A percentile compares a stretch with the other conserved stretches of the same genome.
These are phyloP conservation scores for Fragum fragum DNA, from an alignment of 2,888 invertebrate genomes.

Conservation along the genomic window DNA sequence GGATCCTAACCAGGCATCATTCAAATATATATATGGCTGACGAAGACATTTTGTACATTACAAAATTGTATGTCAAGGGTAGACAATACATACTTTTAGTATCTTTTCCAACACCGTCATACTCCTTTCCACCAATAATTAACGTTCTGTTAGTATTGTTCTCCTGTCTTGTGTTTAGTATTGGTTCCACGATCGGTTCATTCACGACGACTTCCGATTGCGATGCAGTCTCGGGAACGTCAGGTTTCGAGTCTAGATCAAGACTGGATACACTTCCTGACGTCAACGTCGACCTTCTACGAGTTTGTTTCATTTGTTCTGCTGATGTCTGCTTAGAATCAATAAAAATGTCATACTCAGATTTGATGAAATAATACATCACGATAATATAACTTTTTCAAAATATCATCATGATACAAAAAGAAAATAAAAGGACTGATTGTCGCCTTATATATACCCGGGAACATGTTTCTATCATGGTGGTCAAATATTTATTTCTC, in stretches of 20 bases:
- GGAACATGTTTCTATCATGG: too few species aligned
- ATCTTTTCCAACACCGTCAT: constrained; percentile 60
- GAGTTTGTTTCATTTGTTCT: neutral
- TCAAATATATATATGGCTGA: too few species aligned
- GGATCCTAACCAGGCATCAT: too few species aligned
- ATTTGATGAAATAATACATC: too few species aligned
- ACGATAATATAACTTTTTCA: too few species aligned
- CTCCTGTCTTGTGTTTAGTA: neutral
- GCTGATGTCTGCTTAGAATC: neutral
- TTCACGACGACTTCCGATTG: constrained; percentile 16
- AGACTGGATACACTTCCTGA: constrained; percentile 43
- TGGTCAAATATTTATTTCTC: too few species aligned
- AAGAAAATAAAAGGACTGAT: too few species aligned
- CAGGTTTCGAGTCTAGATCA: constrained; percentile 33
- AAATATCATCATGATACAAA: too few species aligned
- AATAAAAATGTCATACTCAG: too few species aligned
- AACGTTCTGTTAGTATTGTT: constrained; percentile 32
- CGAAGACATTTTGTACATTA: too few species aligned
- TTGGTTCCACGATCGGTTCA: neutral
- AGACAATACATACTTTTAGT: constrained; percentile 44
- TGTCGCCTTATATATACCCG: too few species aligned
- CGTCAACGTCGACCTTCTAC: constrained; percentile 2
- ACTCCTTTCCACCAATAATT: constrained; percentile 53
- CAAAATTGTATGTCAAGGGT: too few species aligned
- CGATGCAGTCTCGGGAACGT: constrained; percentile 9